A percentile compares a stretch with the other conserved stretches of the same genome.
Conservation (phyloP, 2,888 invertebrate species). For the Sarcophaga caerulescens region DNA sequence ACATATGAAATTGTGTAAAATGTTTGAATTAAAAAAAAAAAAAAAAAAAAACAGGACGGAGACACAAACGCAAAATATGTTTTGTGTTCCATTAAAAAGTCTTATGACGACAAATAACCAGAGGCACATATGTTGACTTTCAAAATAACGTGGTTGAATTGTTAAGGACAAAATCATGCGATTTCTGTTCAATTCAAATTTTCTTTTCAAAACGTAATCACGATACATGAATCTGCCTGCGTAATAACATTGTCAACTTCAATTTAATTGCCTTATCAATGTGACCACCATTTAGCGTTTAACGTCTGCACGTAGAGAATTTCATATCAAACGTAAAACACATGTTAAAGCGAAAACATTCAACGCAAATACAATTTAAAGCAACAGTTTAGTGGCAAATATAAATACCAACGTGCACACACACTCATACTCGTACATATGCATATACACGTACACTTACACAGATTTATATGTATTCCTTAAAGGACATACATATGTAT, state of each 20-base stretch:
- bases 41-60: too few species aligned
- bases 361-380: constrained; percentile 37
- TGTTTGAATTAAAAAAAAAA: constrained; percentile 12
- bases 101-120: constrained; percentile 6
- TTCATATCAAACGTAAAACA: constrained; percentile 24
- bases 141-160: constrained; percentile 6
- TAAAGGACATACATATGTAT: too few species aligned
- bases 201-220: not conserved
- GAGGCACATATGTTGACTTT: not conserved
- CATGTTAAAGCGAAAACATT: constrained; percentile 43
- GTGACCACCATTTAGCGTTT: not conserved
- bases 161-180: not conserved
- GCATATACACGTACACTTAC: not conserved
- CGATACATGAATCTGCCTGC: too few species aligned
- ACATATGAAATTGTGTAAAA: constrained; percentile 17
- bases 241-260: not conserved
- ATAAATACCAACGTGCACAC: not conserved
- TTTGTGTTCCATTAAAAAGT: constrained; percentile 30
- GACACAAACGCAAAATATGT: constrained; percentile 33
- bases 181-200: not conserved
- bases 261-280: constrained; percentile 8
- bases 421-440: not conserved
- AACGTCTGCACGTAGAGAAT: not conserved
- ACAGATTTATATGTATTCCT: too few species aligned
- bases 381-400: constrained; percentile 47